Conservation (phyloP, 1,140 invertebrate species). For the Papilio aristodemus region DNA sequence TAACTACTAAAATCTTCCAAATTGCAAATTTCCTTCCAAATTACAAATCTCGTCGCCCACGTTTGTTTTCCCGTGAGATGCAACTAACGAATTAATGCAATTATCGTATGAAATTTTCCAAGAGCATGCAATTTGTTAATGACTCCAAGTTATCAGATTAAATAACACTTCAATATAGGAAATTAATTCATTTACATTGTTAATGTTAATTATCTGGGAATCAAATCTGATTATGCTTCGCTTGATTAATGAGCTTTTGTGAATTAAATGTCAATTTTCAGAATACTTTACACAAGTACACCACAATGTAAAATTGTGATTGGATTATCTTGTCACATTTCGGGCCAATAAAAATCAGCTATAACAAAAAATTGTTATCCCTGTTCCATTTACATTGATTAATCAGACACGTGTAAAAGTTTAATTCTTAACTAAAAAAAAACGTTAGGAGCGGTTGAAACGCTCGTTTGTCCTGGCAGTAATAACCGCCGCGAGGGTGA, state of each 20-base stretch:
- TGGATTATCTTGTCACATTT: too few relatives aligned
- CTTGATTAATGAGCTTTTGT: too few relatives aligned
- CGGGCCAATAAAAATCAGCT: too few relatives aligned
- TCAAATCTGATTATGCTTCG: background rate
- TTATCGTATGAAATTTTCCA: conserved; percentile 19
- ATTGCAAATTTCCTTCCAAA: background rate
- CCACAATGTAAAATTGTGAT: too few relatives aligned
- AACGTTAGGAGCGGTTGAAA: conserved; percentile 33
- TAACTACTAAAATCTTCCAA: background rate
- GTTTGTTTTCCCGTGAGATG: conserved; percentile 7
- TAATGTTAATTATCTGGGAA: background rate
- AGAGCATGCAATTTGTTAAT: conserved; percentile 13
- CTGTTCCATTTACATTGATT: too few relatives aligned
- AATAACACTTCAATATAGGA: background rate
- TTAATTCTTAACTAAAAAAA: background rate
- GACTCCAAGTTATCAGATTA: conserved; percentile 1
- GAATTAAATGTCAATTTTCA: too few relatives aligned
- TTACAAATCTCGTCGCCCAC: background rate
- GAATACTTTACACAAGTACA: too few relatives aligned
- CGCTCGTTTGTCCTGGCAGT: conserved; percentile 42
- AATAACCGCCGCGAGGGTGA: conserved; percentile 62
- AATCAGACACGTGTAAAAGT: too few relatives aligned
- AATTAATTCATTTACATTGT: background rate
- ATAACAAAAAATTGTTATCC: too few relatives aligned
- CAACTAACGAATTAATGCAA: conserved; percentile 15